phyloP scores from a whole-genome alignment of 2,888 invertebrate genomes.

The Caradrina clavipalpis region DNA sequence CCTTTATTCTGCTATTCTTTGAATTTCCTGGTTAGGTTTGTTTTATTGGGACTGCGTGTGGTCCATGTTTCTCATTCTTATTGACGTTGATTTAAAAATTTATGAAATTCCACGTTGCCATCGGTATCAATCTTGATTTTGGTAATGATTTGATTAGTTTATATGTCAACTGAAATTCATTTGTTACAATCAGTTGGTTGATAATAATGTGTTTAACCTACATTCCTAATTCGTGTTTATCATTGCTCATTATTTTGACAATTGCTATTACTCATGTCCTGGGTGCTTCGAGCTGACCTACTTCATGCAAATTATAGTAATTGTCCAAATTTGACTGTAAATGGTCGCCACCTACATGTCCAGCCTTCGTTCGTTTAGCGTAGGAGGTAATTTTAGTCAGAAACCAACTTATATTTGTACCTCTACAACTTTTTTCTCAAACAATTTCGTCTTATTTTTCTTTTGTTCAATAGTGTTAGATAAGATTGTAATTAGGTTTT shows the following conservation, averaged over 20 bases:
- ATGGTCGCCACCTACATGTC: conserved; percentile 60
- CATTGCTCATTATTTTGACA: conserved; percentile 67
- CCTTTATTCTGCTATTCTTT: conserved; percentile 10
- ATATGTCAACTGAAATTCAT: conserved; percentile 29
- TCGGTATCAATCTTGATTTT: conserved; percentile 35
- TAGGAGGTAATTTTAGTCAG: conserved; percentile 66
- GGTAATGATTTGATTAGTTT: conserved; percentile 9
- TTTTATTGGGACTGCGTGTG: conserved; percentile 10
- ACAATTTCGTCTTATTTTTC: conserved; percentile 4
- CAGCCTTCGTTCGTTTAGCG: conserved; percentile 59
- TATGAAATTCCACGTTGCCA: conserved; percentile 17
- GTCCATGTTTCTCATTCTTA: neutral
- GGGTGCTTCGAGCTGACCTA: conserved; percentile 73
- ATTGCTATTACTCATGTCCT: conserved; percentile 72
- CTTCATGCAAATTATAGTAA: conserved; percentile 75
- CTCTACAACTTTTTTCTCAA: neutral
- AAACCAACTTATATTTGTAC: conserved; percentile 21
- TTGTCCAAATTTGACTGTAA: conserved; percentile 76
- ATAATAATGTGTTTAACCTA: conserved; percentile 49
- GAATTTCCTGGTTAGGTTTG: conserved; percentile 14
- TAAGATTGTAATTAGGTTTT: conserved; percentile 31
- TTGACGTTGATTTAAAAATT: conserved; percentile 14
- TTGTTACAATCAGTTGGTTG: conserved; percentile 42
- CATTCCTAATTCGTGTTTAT: conserved; percentile 59
- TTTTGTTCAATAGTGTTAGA: conserved; percentile 5